Evolutionary conservation across 1,140 invertebrate species (phyloP), one percentile per base, ranked within the genome.

Genomic region (Drosophila bocqueti): DNA sequence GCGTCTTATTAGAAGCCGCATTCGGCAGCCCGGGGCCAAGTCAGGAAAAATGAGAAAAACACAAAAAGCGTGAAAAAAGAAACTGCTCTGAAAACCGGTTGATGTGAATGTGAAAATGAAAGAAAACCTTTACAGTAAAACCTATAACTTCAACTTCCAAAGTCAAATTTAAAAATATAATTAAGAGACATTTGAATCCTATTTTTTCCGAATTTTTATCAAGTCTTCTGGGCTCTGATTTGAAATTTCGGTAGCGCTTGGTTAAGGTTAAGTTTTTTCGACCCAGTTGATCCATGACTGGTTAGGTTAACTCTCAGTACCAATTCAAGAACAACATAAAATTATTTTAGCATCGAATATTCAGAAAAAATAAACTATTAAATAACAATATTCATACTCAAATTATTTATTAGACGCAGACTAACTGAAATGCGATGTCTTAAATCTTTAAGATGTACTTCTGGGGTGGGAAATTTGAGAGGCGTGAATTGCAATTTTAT

Each of bases 81-180:
- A 50, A 74, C 34, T 47, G 46, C 50, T 55, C 38, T 42, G 50
- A 79, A 69, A 87, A 87, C 83, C 83, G 83, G 83, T 87, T 87
- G 31, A 73, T 52, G 60, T 89, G 80, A 50, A 69, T 55, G 60
- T 89, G 77, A 81, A 87, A 89, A 81, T 71, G 84, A 89, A 87
- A 81, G 84, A 87, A 87, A 87, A 89, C 69, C 57, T 77, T 79
- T 46, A 68, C 63, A 71, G 63, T 71, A 42, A 26, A 68, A 15
- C 43, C 60, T 15, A 18, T 6, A 52, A 9, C 9, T 13, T 38
- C 4, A 63, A 68, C 26, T n/a, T 40, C 13, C 1, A 13, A 8
- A 49, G 11, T 29, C 18, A 2, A 38, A 26, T 62, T 62, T 42
- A 34, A 11, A 11, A 34, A 34, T 10, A 31, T 34, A 11, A 34